Evolutionary conservation across 2,797 vertebrate genomes (phyloP).

Genomic region (Hydrocynus forskahlii): DNA sequence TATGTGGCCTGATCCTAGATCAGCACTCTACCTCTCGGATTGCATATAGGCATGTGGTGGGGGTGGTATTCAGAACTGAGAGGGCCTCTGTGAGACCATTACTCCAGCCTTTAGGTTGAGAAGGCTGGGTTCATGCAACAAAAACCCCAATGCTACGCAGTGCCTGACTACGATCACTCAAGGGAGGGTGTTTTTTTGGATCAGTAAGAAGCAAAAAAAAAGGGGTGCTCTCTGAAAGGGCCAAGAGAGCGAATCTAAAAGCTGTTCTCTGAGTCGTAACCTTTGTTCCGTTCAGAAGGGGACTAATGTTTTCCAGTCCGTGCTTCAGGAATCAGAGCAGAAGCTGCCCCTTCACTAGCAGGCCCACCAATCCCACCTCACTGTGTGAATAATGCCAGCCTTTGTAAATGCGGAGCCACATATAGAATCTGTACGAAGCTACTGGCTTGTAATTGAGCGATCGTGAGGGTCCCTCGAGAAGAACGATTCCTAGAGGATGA

Average conservation of each 20-base stretch:
- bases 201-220: slow-evolving; percentile 58
- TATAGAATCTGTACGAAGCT: slow-evolving; percentile 57
- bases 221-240: slow-evolving; percentile 48
- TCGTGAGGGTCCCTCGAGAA: slow-evolving; percentile 44
- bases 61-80: slow-evolving; percentile 29
- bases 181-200: slow-evolving; percentile 52
- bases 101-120: slow-evolving; percentile 39
- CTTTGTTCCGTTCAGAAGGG: slow-evolving; percentile 60
- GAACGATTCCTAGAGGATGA: slow-evolving; percentile 54
- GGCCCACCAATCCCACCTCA: slow-evolving; percentile 47
- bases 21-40: neutral
- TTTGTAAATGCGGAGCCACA: slow-evolving; percentile 58
- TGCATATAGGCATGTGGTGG: slow-evolving; percentile 14
- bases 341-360: slow-evolving; percentile 41
- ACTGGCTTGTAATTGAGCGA: slow-evolving; percentile 59
- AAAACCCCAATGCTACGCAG: slow-evolving; percentile 42
- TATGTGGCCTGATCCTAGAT: neutral
- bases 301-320: slow-evolving; percentile 59
- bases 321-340: slow-evolving; percentile 53
- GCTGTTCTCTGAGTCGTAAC: slow-evolving; percentile 58
- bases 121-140: slow-evolving; percentile 27
- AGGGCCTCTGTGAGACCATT: slow-evolving; percentile 27
- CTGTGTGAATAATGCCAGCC: slow-evolving; percentile 53
- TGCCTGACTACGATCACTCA: slow-evolving; percentile 36
- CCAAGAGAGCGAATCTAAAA: slow-evolving; percentile 40